Evolutionary conservation across 2,113 vertebrate species (phyloP).

Genomic region (Emydocephalus ijimae): DNA sequence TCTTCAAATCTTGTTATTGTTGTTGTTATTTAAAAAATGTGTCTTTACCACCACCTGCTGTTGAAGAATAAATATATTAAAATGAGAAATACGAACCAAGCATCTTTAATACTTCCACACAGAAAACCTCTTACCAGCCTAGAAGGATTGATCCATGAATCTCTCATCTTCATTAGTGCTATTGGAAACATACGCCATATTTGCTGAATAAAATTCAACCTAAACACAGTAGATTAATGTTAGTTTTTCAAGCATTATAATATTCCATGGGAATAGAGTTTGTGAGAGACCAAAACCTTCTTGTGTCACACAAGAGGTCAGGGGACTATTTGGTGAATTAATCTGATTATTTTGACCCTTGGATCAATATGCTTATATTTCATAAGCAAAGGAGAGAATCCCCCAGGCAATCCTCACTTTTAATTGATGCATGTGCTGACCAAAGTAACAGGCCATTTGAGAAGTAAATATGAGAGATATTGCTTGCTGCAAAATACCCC

Average conservation of each 20-base stretch:
- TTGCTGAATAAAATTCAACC: background rate
- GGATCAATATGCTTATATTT: background rate
- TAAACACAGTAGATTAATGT: background rate
- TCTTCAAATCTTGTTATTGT: background rate
- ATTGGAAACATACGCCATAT: background rate
- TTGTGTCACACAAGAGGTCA: background rate
- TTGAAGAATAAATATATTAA: background rate
- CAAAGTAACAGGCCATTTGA: background rate
- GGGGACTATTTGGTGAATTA: background rate
- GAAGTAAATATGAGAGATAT: background rate
- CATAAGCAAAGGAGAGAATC: background rate
- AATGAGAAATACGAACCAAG: background rate
- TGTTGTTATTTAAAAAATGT: background rate
- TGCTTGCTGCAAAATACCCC: background rate
- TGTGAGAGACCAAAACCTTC: background rate
- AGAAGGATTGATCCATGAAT: background rate
- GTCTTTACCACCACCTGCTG: slow-evolving; percentile 27
- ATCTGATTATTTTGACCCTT: background rate
- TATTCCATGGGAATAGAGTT: background rate
- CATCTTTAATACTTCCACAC: background rate
- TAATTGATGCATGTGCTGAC: background rate
- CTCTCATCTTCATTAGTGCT: background rate
- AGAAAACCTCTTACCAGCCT: background rate
- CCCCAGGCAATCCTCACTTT: background rate
- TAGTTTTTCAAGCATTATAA: background rate